Percentiles rank a stretch among this genome's conserved stretches.
phyloP scores from a whole-genome alignment of 2,113 vertebrate species.

The Scolopax mira region DNA sequence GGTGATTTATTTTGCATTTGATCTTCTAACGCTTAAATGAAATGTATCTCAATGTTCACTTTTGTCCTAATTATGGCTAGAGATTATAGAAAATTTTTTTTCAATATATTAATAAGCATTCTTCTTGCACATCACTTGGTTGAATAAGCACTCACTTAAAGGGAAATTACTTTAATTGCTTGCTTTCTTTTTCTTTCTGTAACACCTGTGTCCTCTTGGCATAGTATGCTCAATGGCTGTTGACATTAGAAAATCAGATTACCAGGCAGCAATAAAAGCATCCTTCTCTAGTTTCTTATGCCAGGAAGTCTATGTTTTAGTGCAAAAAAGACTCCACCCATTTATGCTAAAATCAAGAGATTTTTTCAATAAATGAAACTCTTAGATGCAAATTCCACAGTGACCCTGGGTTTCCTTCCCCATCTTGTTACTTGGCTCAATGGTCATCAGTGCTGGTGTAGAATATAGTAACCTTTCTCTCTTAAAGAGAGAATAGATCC shows the following conservation, averaged over 20 bases:
- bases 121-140: background rate
- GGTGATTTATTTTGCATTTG: background rate
- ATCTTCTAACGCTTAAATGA: constrained; percentile 14
- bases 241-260: background rate
- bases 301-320: background rate
- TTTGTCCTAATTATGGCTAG: background rate
- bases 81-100: background rate
- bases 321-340: background rate
- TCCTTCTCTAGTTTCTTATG: background rate
- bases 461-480: background rate
- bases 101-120: background rate
- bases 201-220: background rate
- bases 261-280: background rate
- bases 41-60: background rate
- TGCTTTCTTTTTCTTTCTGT: background rate
- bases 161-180: background rate
- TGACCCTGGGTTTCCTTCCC: background rate
- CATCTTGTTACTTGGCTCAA: background rate
- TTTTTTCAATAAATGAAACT: background rate
- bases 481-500: background rate
- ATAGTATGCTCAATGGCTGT: background rate
- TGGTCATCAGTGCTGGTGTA: background rate
- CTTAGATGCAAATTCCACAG: background rate
- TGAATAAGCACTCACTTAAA: background rate
- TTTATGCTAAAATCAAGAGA: background rate